Conservation (phyloP, 2,888 invertebrate genomes). For the Sminthurides aquaticus region DNA sequence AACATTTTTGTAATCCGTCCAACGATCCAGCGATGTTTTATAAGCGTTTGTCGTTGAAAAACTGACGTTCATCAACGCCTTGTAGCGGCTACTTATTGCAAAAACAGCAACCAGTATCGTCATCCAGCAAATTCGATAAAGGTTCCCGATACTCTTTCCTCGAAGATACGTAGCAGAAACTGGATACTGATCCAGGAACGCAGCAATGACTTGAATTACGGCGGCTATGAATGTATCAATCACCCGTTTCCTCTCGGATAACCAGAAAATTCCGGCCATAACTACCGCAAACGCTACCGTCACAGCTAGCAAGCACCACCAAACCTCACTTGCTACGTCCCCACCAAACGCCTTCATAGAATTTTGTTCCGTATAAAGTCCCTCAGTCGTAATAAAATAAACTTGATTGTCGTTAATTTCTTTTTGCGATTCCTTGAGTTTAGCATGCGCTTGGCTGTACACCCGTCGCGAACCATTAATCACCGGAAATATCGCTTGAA, state of each 20-base stretch:
- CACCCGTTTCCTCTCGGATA: background rate
- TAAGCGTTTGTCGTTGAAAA: background rate
- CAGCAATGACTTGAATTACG: background rate
- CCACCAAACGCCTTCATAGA: background rate
- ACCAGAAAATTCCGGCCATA: background rate
- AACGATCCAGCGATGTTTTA: background rate
- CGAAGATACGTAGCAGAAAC: background rate
- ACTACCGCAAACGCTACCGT: background rate
- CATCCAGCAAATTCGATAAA: background rate
- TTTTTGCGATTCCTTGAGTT: background rate
- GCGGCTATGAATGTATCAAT: no score
- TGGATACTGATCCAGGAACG: background rate
- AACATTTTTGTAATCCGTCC: background rate
- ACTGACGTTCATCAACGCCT: background rate
- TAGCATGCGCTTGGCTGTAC: background rate
- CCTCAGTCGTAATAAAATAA: background rate
- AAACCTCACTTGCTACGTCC: background rate
- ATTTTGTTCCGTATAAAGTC: background rate
- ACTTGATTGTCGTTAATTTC: background rate
- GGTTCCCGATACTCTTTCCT: background rate
- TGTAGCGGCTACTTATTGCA: background rate
- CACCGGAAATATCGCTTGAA: background rate
- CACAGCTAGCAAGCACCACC: background rate
- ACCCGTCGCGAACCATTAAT: background rate
- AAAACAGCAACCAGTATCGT: background rate